phyloP scores from a whole-genome alignment of 2,888 invertebrate species.

The Melitaea athalia region DNA sequence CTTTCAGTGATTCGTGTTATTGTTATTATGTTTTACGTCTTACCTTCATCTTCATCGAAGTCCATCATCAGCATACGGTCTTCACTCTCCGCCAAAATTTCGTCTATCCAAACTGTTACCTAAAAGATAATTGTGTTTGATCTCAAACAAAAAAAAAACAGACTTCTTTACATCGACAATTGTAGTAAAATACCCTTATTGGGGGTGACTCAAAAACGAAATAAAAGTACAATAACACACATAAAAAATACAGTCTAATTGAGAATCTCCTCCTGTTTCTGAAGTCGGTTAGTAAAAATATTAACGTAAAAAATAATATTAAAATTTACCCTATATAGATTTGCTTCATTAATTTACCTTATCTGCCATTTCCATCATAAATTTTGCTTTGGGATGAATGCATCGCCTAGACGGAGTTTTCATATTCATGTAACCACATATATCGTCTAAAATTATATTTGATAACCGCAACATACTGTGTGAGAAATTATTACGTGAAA shows the following conservation, averaged over 20 bases:
- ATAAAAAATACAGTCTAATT: too few relatives aligned
- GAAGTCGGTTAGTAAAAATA: too few relatives aligned
- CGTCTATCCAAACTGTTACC: conserved; percentile 76
- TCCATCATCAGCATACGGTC: conserved; percentile 80
- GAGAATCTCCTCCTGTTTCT: too few relatives aligned
- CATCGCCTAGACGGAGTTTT: conserved; percentile 57
- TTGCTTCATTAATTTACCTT: conserved; percentile 57
- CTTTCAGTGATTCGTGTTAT: neutral
- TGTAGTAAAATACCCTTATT: too few relatives aligned
- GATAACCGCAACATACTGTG: conserved; percentile 70
- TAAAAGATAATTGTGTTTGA: conserved; percentile 36
- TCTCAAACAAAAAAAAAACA: too few relatives aligned
- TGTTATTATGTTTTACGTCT: conserved; percentile 35
- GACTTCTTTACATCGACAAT: too few relatives aligned
- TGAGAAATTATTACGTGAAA: neutral
- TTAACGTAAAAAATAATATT: too few relatives aligned
- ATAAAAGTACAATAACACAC: too few relatives aligned
- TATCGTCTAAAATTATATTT: conserved; percentile 64
- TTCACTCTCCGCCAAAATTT: conserved; percentile 70
- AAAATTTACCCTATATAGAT: neutral
- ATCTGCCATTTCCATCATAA: conserved; percentile 74
- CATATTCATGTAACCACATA: conserved; percentile 61
- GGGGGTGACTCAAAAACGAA: neutral
- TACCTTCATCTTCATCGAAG: conserved; percentile 75
- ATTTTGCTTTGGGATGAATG: conserved; percentile 60